Base-by-base conservation (phyloP, 2,113 vertebrate species). In the Gulo gulo region DNA sequence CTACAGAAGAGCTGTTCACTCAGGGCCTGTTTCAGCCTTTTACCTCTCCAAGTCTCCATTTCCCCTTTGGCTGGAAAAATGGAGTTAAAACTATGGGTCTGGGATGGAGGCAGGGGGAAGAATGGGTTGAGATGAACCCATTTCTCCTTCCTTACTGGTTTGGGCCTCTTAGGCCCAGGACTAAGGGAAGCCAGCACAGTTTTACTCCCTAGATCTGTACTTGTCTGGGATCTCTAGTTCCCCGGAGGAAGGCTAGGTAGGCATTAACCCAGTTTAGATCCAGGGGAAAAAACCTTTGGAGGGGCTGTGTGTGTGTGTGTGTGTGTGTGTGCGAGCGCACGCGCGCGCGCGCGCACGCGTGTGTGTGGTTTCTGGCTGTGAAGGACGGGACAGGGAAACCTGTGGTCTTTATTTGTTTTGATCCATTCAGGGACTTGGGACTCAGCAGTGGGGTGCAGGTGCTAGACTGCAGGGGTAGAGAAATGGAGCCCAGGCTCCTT, bases 1-100 rank as follows among this genome's bases (percentile, higher is more conserved):
- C 96, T 91, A 42, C 67, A 87, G 79, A 97, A 96, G 97, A 96
- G 95, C 91, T 97, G 92, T 96, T 98, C 97, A 97, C 94, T 97
- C 71, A 95, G 96, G 97, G 88, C 97, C 88, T 93, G 36, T 78
- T 97, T 93, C 80, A 96, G 96, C 86, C 57, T 96, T 95, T 95
- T 50, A 96, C 89, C 92, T 94, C 94, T 94, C 88, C 95, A 95
- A 88, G 81, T 78, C 52, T 97, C 90, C 85, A 71, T 97, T 97
- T 97, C 96, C 95, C 95, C n/a, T 63, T 80, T 91, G 88, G 24
- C 45, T 95, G 92, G 92, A 80, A 97, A 97, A 95, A 97, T 93
- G 86, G 81, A 95, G 57, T 81, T 84, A 95, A 96, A 96, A 23
- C 87, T 92, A 0, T 91, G 81, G 90, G 80, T 88, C 57, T 95